A percentile compares a stretch with the other conserved stretches of the same genome.
These are phyloP conservation scores for Spea hammondii DNA, from an alignment of 2,797 vertebrate species.

Conservation along the genomic window DNA sequence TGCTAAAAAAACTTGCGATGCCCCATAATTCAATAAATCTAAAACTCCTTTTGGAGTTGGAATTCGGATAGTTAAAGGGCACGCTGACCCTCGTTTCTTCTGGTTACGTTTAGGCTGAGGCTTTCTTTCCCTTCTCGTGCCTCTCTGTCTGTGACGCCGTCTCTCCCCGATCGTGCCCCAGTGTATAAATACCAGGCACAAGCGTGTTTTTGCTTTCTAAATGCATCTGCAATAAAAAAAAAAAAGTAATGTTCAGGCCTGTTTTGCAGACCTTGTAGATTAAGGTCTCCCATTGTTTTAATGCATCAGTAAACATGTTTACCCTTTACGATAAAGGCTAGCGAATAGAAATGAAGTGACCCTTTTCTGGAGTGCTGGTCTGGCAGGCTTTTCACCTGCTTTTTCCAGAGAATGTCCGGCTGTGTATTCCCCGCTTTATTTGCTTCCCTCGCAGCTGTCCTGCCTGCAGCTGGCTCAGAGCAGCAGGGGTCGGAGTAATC, in stretches of 20 bases:
- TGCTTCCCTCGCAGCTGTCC: background rate
- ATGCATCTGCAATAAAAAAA: background rate
- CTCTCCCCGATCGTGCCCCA: constrained; percentile 29
- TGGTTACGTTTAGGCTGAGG: background rate
- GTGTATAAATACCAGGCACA: constrained; percentile 16
- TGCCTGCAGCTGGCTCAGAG: background rate
- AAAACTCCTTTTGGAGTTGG: too few species aligned
- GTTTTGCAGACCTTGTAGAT: too few species aligned
- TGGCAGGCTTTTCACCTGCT: background rate
- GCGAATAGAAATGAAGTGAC: background rate
- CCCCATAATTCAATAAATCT: too few species aligned
- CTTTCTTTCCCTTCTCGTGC: constrained; percentile 12
- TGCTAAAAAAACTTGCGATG: too few species aligned
- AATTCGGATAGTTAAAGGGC: too few species aligned
- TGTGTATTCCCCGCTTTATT: background rate
- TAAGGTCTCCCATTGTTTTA: background rate
- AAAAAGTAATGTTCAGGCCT: too few species aligned
- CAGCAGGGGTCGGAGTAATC: background rate
- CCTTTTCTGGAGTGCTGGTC: background rate
- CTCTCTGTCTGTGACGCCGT: background rate
- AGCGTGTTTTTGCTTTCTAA: background rate
- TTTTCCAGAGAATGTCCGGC: background rate
- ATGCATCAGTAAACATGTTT: background rate
- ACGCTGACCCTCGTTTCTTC: too few species aligned
- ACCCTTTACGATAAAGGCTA: too few species aligned